Base-by-base conservation (phyloP, 1,140 invertebrate genomes). In the Drosophila pectinifera region DNA sequence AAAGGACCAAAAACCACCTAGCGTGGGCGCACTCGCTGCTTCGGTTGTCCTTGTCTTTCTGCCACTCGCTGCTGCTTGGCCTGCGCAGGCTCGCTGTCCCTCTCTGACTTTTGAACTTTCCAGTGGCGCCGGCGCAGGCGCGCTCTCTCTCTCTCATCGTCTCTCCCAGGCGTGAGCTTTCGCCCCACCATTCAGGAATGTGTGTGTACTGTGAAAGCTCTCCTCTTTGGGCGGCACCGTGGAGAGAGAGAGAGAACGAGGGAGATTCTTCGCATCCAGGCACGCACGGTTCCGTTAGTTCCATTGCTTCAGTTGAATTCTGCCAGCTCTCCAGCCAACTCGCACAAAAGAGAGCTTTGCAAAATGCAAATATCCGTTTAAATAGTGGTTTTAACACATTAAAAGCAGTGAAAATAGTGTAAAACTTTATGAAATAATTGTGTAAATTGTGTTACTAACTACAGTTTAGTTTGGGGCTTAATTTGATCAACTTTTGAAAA, bases 151-250 rank as follows among this genome's bases (percentile, higher is more conserved):
- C 54, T 58, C 51, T 43, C 31, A 31, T 20, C 18, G 28, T 5
- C 38, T 43, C 43, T 34, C 24, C 46, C 41, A 53, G 31, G 13
- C 38, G 67, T 55, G 34, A 73, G 70, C 70, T 73, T 73, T 85
- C 48, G 54, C 45, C 69, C 53, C 46, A 53, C 64, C 74, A 82
- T 82, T 74, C 74, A 83, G 54, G 53, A 81, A 72, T 79, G 65
- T 84, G 78, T 79, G 79, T 72, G 67, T 79, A 88, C 73, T 68
- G 48, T 36, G 53, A 62, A 62, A 62, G 59, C 59, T 62, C 13
- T 51, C 36, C 59, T 78, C 65, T 70, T 75, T 82, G 83, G 84
- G 84, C 84, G 84, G 85, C 77, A 84, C 84, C 83, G 68, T 69
- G 68, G 26, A 39, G 31, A 53, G 36, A 49, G 36, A 49, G 38